These are phyloP conservation scores for Anastrepha ludens DNA, from an alignment of 1,140 invertebrate species.

Conservation along the genomic window DNA sequence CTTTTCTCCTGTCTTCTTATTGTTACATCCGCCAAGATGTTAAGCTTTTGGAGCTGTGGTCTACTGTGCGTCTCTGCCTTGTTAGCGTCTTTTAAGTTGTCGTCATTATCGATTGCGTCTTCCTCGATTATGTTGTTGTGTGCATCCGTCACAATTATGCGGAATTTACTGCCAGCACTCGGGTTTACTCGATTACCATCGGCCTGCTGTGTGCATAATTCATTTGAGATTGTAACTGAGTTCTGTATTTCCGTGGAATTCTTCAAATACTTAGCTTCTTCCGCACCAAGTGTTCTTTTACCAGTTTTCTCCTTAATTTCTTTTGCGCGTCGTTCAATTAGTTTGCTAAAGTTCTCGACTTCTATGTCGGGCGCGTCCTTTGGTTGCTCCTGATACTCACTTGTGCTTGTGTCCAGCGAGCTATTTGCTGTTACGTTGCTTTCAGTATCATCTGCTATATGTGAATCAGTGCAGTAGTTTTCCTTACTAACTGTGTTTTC, in stretches of 20 bases:
- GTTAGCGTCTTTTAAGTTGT: conserved; percentile 39
- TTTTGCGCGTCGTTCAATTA: conserved; percentile 69
- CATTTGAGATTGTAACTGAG: not conserved
- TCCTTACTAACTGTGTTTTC: not conserved
- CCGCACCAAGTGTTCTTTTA: conserved; percentile 28
- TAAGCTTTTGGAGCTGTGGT: too few relatives aligned
- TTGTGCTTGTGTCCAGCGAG: not conserved
- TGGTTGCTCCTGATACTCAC: conserved; percentile 60
- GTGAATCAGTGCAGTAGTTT: not conserved
- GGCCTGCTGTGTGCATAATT: conserved; percentile 11
- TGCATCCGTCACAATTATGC: conserved; percentile 70
- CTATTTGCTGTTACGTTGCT: not conserved
- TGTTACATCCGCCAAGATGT: not conserved
- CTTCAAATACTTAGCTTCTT: not conserved
- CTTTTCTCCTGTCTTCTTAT: conserved; percentile 22
- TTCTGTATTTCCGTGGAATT: not conserved
- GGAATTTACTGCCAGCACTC: conserved; percentile 59
- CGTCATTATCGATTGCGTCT: conserved; percentile 65
- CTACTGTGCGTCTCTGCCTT: not conserved
- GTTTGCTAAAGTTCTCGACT: conserved; percentile 68
- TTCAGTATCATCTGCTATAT: not conserved
- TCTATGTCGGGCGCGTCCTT: conserved; percentile 67
- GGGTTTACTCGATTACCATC: not conserved
- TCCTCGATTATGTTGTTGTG: conserved; percentile 71
- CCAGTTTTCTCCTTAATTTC: conserved; percentile 61